A percentile compares a stretch with the other conserved stretches of the same genome.
phyloP scores from a whole-genome alignment of 2,113 vertebrate genomes.

The Podarcis muralis region DNA sequence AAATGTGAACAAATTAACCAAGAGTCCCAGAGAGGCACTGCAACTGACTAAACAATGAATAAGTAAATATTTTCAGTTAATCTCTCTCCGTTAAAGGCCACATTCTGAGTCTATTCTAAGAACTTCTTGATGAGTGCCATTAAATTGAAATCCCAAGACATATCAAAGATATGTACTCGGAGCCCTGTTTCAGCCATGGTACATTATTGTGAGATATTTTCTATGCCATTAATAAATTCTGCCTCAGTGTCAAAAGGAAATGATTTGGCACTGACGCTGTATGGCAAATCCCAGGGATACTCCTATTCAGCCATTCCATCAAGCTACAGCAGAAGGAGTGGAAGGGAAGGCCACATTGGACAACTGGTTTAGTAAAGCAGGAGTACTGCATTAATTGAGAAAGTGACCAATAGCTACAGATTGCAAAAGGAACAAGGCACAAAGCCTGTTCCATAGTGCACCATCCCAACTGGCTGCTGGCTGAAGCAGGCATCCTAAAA shows the following conservation, averaged over 20 bases:
- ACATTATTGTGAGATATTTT: not conserved
- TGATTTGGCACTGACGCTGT: not conserved
- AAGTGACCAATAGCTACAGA: too few relatives aligned
- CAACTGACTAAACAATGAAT: not conserved
- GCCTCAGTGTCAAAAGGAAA: not conserved
- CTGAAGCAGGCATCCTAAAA: not conserved
- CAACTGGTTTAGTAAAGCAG: too few relatives aligned
- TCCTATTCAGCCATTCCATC: not conserved
- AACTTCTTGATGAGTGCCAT: not conserved
- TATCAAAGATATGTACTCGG: not conserved
- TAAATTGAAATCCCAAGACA: not conserved
- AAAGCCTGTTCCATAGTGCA: too few relatives aligned
- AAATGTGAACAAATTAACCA: not conserved
- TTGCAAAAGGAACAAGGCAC: too few relatives aligned
- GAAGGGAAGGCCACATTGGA: too few relatives aligned
- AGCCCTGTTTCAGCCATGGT: not conserved
- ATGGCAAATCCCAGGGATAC: not conserved
- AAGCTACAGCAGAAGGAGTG: too few relatives aligned
- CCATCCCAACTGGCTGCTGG: not conserved
- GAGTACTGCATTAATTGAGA: too few relatives aligned
- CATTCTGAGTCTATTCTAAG: conserved; percentile 2
- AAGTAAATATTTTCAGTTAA: conserved; percentile 3
- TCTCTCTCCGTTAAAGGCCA: not conserved
- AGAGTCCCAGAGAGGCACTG: not conserved
- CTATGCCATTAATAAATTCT: not conserved